Base-by-base conservation (phyloP, 2,888 invertebrate species). In the Cloeon dipterum region DNA sequence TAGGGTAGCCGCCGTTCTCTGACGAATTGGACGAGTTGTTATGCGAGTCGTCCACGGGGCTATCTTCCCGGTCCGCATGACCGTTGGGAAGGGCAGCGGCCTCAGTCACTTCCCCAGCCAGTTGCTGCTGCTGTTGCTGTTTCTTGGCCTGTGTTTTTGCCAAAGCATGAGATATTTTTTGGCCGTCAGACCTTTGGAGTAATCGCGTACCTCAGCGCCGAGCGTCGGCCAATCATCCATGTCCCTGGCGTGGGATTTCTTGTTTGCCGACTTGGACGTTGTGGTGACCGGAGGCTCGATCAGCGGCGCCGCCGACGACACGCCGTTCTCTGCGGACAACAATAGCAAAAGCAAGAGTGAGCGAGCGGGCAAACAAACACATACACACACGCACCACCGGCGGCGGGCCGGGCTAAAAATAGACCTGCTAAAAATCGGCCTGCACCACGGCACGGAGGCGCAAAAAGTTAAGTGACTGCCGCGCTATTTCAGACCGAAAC, bases 171-270 rank as follows among this genome's bases (percentile, higher is more conserved):
- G 40, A 52, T n/a, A n/a, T 49, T 43, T 51, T 51, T 42, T 49
- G 55, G 57, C 51, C 55, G 58, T 60, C 57, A 52, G 63, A 61
- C 55, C n/a, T n/a, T n/a, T n/a, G 63, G 17, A 37, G 41, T n/a
- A 42, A 40, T n/a, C n/a, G n/a, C 19, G 45, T 41, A 13, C 55
- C 67, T n/a, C n/a, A 54, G 72, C 68, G 46, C 81, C 79, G 45
- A 89, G 64, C 46, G 85, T 74, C 48, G 91, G 89, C 89, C 89
- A 91, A 58, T 88, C 88, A 46, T 79, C 76, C 49, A 78, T 78
- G 61, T 86, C 82, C n/a, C n/a, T n/a, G 45, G 81, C 78, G 54
- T 79, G 78, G 44, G 79, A 78, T 83, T 85, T 61, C 7, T 56
- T 52, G 5, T 59, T 57, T n/a, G n/a, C n/a, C n/a, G n/a, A n/a